These are phyloP conservation scores for Chionomys nivalis DNA, from an alignment of 2,113 vertebrate genomes.

Conservation along the genomic window DNA sequence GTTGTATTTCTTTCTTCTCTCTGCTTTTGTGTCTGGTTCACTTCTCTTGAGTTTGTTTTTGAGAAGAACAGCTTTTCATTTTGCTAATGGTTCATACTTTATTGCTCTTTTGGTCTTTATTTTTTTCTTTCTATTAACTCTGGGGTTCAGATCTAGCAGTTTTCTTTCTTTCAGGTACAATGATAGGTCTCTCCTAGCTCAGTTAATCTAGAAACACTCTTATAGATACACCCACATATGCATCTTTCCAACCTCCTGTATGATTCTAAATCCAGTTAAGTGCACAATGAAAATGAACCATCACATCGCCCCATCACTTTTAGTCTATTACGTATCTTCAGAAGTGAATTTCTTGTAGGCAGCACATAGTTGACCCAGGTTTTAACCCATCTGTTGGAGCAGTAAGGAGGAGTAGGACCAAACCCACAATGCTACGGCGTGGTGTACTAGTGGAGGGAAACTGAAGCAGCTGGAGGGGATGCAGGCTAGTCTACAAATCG, in stretches of 20 bases:
- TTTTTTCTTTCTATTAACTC: not conserved
- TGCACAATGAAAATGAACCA: not conserved
- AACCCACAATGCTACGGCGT: rapidly evolving
- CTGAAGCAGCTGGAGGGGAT: not conserved
- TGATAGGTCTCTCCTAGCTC: not conserved
- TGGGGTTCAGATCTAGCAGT: not conserved
- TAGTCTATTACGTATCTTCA: not conserved
- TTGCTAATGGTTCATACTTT: not conserved
- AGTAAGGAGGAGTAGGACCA: not conserved
- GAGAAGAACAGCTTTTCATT: not conserved
- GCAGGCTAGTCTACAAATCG: not conserved
- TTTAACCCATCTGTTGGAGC: not conserved
- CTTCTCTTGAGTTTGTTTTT: not conserved
- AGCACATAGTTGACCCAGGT: not conserved
- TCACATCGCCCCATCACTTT: not conserved
- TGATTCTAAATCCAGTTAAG: not conserved
- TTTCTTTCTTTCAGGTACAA: not conserved
- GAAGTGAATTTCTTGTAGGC: not conserved
- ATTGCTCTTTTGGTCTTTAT: not conserved
- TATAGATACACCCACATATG: not conserved
- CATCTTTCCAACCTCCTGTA: not conserved
- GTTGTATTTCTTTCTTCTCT: not conserved
- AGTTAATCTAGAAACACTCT: not conserved
- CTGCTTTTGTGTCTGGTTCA: not conserved
- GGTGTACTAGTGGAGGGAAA: not conserved